phyloP scores from a whole-genome alignment of 2,888 invertebrate species.

The Oligia strigilis region DNA sequence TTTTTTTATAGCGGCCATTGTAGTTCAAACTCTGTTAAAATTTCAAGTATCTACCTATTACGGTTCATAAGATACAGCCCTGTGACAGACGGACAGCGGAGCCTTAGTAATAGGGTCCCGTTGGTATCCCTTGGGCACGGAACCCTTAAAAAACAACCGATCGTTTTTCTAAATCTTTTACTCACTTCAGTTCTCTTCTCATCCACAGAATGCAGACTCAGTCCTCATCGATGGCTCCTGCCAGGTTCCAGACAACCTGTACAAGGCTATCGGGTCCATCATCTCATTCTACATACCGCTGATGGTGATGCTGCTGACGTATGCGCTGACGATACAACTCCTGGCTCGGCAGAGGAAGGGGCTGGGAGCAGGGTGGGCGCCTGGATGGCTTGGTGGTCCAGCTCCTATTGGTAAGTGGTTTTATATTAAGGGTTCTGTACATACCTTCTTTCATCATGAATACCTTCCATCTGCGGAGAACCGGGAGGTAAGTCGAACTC shows the following conservation, averaged over 20 bases:
- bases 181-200: slow-evolving; percentile 19
- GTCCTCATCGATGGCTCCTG: slow-evolving; percentile 96
- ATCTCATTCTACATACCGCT: slow-evolving; percentile 99
- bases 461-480: no score
- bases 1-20: not conserved
- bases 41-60: no score
- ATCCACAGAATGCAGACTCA: slow-evolving; percentile 94
- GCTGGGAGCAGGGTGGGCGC: slow-evolving; percentile 92
- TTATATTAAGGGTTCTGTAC: not conserved
- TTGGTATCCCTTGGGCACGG: not conserved
- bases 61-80: no score
- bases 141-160: not conserved
- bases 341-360: slow-evolving; percentile 96
- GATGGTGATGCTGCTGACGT: slow-evolving; percentile 98
- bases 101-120: not conserved
- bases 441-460: no score
- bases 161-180: not conserved
- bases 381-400: slow-evolving; percentile 93
- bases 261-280: slow-evolving; percentile 98
- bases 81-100: no score
- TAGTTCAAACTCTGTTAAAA: no score
- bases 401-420: slow-evolving; percentile 88
- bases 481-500: no score
- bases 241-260: slow-evolving; percentile 94
- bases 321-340: slow-evolving; percentile 96